Conservation (phyloP, 2,113 vertebrate species). For the Bettongia penicillata region DNA sequence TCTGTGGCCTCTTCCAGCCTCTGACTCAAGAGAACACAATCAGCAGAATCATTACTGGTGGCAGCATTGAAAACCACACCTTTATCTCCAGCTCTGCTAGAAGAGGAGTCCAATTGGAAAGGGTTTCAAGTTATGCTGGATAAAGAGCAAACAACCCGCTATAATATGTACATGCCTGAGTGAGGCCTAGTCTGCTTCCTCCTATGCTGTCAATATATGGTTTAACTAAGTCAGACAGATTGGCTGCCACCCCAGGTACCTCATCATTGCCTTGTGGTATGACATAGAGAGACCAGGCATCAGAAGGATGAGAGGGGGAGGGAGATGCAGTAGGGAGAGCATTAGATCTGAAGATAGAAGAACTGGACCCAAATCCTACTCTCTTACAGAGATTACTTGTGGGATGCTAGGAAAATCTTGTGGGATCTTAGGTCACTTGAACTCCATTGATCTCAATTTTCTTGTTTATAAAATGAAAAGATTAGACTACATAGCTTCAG, state of each 20-base stretch:
- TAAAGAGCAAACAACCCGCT: neutral
- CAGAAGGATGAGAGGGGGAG: neutral
- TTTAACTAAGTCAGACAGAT: neutral
- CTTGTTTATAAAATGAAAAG: neutral
- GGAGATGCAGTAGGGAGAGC: neutral
- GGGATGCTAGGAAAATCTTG: neutral
- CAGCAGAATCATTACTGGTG: neutral
- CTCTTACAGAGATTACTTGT: neutral
- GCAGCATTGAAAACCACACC: neutral
- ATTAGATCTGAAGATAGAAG: neutral
- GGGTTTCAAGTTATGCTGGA: slow-evolving; percentile 35
- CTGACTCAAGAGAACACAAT: neutral
- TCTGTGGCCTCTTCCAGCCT: neutral
- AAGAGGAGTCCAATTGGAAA: slow-evolving; percentile 42
- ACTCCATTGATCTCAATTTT: neutral
- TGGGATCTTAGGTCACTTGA: neutral
- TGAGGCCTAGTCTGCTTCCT: neutral
- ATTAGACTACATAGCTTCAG: neutral
- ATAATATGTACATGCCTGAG: slow-evolving; percentile 4
- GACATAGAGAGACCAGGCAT: neutral
- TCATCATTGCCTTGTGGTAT: neutral
- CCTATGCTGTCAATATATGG: neutral
- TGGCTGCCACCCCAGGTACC: neutral
- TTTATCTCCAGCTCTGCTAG: neutral
- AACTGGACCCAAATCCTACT: neutral